Conservation (phyloP, 2,797 vertebrate genomes). For the Acrossocheilus wenchowensis region DNA sequence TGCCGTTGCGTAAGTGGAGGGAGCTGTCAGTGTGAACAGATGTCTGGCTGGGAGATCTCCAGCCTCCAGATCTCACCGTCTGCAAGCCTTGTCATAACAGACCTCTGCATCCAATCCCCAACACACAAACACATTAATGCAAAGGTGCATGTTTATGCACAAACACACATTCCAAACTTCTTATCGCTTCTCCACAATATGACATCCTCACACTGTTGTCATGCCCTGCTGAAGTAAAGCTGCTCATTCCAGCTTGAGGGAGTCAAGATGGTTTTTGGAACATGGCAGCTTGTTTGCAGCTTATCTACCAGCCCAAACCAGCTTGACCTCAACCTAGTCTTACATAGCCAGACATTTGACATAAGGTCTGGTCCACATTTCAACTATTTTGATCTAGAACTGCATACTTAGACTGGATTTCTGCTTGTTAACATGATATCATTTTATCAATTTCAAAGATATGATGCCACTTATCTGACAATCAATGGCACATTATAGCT, state of each 20-base stretch:
- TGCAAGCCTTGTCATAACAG: conserved; percentile 35
- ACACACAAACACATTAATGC: conserved; percentile 20
- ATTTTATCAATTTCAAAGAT: not conserved
- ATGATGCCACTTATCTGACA: not conserved
- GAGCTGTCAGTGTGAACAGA: conserved; percentile 40
- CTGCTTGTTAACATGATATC: not conserved
- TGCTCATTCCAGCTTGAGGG: not conserved
- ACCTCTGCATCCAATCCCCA: conserved; percentile 3
- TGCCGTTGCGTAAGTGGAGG: conserved; percentile 53
- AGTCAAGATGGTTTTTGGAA: not conserved
- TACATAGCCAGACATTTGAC: not conserved
- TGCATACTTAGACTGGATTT: not conserved
- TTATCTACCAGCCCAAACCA: conserved; percentile 5
- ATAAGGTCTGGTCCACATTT: not conserved
- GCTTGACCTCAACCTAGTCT: conserved; percentile 19
- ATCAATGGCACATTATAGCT: not conserved
- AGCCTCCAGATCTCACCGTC: conserved; percentile 27
- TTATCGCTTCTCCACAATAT: conserved; percentile 23
- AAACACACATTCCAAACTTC: conserved; percentile 1
- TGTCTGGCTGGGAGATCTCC: conserved; percentile 35
- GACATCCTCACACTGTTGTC: not conserved
- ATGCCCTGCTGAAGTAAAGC: conserved; percentile 18
- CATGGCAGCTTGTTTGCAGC: not conserved
- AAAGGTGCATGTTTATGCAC: conserved; percentile 19
- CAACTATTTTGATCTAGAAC: not conserved